These are phyloP conservation scores for Thymelicus lineola DNA, from an alignment of 2,888 invertebrate species.

Conservation along the genomic window DNA sequence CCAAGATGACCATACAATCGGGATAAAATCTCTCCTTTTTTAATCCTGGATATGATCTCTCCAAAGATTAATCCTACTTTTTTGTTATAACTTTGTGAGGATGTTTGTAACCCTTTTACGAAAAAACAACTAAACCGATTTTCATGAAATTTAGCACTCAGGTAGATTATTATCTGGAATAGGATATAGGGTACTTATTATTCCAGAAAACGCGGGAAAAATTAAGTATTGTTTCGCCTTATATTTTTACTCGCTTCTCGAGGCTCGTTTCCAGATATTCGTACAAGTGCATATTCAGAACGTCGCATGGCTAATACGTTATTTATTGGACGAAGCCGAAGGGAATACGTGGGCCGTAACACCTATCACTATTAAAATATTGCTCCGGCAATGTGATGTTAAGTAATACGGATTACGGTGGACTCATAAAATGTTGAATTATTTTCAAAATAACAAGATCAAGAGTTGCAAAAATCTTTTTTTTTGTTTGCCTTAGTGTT, in stretches of 20 bases:
- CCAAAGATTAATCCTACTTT: too few species aligned
- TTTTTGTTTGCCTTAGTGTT: too few species aligned
- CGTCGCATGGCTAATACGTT: conserved; percentile 60
- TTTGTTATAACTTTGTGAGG: too few species aligned
- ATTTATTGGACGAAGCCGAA: conserved; percentile 62
- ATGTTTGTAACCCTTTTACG: too few species aligned
- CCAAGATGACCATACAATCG: too few species aligned
- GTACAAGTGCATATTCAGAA: background rate
- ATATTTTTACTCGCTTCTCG: background rate
- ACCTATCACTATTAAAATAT: conserved; percentile 52
- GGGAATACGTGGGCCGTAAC: conserved; percentile 43
- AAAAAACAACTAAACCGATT: too few species aligned
- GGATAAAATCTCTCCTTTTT: too few species aligned
- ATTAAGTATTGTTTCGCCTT: background rate
- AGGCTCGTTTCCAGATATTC: background rate
- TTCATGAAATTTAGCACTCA: too few species aligned
- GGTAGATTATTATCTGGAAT: too few species aligned
- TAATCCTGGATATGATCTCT: too few species aligned
- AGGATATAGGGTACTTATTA: too few species aligned
- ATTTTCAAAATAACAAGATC: background rate
- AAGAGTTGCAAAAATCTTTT: background rate
- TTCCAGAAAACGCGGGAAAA: too few species aligned
- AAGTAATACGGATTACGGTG: conserved; percentile 18
- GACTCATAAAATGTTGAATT: conserved; percentile 3
- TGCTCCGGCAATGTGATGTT: conserved; percentile 35